A percentile compares a stretch with the other conserved stretches of the same genome.
These are phyloP conservation scores for Eospalax fontanierii DNA, from an alignment of 2,797 vertebrate genomes.

Conservation along the genomic window DNA sequence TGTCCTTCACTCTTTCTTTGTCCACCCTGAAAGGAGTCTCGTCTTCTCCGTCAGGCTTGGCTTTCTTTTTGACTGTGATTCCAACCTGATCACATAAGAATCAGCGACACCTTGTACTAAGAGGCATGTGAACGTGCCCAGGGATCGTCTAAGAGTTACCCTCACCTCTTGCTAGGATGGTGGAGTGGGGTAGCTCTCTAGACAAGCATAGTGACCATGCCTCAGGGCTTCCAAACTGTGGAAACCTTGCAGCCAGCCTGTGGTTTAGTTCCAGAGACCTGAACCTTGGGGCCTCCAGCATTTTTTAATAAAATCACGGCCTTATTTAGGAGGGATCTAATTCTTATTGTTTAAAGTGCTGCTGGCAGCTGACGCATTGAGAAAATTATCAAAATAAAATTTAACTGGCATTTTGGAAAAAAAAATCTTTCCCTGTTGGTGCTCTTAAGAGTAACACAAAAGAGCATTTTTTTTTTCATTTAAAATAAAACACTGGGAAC, in stretches of 20 bases:
- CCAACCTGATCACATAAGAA: not conserved
- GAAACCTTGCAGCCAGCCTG: no score
- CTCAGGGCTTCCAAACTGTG: not conserved
- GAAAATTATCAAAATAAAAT: conserved; percentile 82
- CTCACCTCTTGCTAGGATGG: fast-evolving
- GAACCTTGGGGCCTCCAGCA: conserved; percentile 30
- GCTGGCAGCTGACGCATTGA: conserved; percentile 77
- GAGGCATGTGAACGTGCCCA: fast-evolving
- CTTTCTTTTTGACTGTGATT: not conserved
- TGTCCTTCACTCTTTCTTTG: no score
- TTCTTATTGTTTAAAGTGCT: conserved; percentile 80
- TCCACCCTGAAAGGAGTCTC: fast-evolving
- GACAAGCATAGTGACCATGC: fast-evolving
- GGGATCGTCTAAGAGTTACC: fast-evolving
- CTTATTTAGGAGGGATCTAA: conserved; percentile 76
- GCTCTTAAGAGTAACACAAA: conserved; percentile 54
- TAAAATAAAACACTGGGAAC: conserved; percentile 34
- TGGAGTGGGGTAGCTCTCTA: fast-evolving
- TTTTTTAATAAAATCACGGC: conserved; percentile 62
- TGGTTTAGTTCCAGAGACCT: no score
- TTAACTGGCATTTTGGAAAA: conserved; percentile 65
- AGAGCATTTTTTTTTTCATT: conserved; percentile 46
- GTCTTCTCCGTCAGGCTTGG: not conserved
- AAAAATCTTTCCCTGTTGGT: not conserved
- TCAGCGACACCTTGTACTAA: not conserved